Evolutionary conservation across 2,797 vertebrate species (phyloP).

Genomic region (Tokudaia muenninki): DNA sequence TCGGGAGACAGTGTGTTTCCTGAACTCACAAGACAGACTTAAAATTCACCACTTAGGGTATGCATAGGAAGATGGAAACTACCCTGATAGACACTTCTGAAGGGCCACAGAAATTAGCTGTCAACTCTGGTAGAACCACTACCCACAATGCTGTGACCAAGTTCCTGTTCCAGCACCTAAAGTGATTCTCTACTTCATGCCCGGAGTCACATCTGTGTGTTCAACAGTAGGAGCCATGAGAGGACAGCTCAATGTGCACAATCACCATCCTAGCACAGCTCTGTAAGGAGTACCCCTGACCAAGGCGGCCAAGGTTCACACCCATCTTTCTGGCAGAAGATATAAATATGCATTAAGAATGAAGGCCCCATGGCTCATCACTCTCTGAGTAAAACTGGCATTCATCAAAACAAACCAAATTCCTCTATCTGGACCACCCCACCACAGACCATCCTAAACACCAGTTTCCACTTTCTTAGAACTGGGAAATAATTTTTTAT

Average conservation of each 20-base stretch:
- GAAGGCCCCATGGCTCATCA: conserved; percentile 16
- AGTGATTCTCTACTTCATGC: neutral
- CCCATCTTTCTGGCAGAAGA: conserved; percentile 37
- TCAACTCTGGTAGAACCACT: neutral
- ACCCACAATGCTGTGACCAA: neutral
- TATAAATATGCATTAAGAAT: conserved; percentile 17
- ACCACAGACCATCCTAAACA: neutral
- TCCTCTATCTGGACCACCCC: neutral
- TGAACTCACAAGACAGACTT: neutral
- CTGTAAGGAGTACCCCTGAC: neutral
- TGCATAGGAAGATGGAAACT: neutral
- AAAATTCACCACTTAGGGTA: neutral
- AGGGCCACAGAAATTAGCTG: neutral
- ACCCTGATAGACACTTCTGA: neutral
- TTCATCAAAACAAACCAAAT: conserved; percentile 48
- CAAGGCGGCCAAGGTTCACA: conserved; percentile 8
- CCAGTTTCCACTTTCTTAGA: neutral
- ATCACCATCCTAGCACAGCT: neutral
- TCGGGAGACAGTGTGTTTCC: neutral
- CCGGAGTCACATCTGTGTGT: neutral
- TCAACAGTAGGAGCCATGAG: neutral
- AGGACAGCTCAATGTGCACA: neutral
- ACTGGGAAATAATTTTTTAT: neutral
- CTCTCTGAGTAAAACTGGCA: conserved; percentile 17
- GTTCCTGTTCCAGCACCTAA: neutral